phyloP scores from a whole-genome alignment of 2,113 vertebrate genomes.

The Antennarius striatus region DNA sequence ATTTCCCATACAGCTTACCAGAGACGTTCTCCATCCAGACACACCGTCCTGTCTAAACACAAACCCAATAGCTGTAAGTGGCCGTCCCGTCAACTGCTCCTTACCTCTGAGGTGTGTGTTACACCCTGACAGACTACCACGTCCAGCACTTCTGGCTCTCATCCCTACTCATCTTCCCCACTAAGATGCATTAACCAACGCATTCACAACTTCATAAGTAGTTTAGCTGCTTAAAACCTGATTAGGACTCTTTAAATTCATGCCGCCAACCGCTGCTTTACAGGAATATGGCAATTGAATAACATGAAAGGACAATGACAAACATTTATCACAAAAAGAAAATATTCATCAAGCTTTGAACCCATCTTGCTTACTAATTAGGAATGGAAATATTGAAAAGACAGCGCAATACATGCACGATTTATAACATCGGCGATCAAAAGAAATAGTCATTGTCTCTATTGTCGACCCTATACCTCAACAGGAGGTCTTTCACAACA shows the following conservation, averaged over 20 bases:
- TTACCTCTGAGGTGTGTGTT: constrained; percentile 75
- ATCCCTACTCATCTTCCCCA: constrained; percentile 86
- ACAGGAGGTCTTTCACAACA: constrained; percentile 5
- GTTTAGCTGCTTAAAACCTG: constrained; percentile 89
- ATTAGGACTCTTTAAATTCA: constrained; percentile 78
- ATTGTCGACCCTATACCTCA: neutral
- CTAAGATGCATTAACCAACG: constrained; percentile 89
- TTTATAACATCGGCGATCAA: neutral
- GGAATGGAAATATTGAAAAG: neutral
- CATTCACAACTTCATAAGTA: constrained; percentile 85
- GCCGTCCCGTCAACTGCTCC: constrained; percentile 49
- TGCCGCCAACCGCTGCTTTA: constrained; percentile 3
- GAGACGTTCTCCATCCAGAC: constrained; percentile 39
- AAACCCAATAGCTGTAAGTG: constrained; percentile 53
- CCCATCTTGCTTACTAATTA: neutral
- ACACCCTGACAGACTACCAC: constrained; percentile 81
- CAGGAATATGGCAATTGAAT: constrained; percentile 11
- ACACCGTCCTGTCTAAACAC: constrained; percentile 20
- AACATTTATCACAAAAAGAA: constrained; percentile 12
- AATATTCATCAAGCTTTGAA: neutral
- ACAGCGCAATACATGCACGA: neutral
- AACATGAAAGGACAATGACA: constrained; percentile 6
- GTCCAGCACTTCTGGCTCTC: constrained; percentile 84
- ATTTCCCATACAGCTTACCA: constrained; percentile 41
- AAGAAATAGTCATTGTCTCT: neutral